A percentile compares a stretch with the other conserved stretches of the same genome.
These are phyloP conservation scores for Cecidostiba fungosa DNA, from an alignment of 2,888 invertebrate species.

Conservation along the genomic window DNA sequence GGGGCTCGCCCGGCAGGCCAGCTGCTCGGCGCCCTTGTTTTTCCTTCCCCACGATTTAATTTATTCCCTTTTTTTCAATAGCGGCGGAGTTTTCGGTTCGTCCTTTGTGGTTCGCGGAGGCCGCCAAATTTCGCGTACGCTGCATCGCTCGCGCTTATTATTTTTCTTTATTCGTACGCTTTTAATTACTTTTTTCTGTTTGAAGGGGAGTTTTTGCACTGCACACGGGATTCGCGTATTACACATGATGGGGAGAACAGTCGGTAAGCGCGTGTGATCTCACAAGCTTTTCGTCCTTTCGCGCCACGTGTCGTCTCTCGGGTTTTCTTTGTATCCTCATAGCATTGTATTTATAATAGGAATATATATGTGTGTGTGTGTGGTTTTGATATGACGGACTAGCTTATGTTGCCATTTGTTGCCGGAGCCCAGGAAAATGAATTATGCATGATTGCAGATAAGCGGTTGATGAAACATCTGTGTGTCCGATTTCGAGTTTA, in stretches of 20 bases:
- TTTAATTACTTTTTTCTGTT: neutral
- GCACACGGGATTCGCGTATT: neutral
- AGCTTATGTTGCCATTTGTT: slow-evolving; percentile 37
- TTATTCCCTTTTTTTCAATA: neutral
- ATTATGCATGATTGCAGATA: slow-evolving; percentile 43
- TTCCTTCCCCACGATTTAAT: slow-evolving; percentile 4
- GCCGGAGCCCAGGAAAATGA: slow-evolving; percentile 45
- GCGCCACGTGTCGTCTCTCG: neutral
- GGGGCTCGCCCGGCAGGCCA: slow-evolving; percentile 72
- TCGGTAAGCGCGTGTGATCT: slow-evolving; percentile 53
- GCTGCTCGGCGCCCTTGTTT: slow-evolving; percentile 70
- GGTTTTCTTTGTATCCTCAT: slow-evolving; percentile 1
- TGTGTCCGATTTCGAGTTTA: neutral
- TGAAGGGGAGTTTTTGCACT: neutral
- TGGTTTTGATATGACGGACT: slow-evolving; percentile 59
- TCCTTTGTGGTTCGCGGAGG: slow-evolving; percentile 62
- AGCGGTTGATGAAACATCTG: neutral
- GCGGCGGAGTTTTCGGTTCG: neutral
- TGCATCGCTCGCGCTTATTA: slow-evolving; percentile 45
- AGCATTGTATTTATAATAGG: slow-evolving; percentile 11
- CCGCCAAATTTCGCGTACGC: slow-evolving; percentile 41
- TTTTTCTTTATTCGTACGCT: slow-evolving; percentile 3
- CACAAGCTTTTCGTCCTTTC: slow-evolving; percentile 16
- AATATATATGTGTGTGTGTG: neutral
- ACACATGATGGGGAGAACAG: slow-evolving; percentile 12